phyloP scores from a whole-genome alignment of 2,888 invertebrate species.

The Torymus aiolomorphi region DNA sequence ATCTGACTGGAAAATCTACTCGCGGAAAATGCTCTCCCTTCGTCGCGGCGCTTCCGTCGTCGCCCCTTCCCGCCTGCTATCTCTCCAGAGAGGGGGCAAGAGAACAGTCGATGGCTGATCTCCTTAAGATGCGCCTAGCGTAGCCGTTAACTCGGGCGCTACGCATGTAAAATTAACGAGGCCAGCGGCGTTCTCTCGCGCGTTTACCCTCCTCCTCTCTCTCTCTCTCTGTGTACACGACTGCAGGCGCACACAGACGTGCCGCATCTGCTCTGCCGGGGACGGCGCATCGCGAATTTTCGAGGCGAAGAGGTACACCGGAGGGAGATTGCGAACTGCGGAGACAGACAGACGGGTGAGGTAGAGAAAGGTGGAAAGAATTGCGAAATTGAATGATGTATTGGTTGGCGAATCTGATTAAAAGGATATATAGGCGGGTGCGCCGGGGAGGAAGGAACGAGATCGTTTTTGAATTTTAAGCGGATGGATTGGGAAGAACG shows the following conservation, averaged over 20 bases:
- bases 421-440: slow-evolving; percentile 6
- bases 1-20: no score
- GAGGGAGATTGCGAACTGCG: not conserved
- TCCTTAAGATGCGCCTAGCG: slow-evolving; percentile 50
- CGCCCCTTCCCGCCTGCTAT: no score
- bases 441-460: no score
- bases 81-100: no score
- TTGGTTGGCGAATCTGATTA: slow-evolving; percentile 49
- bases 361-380: slow-evolving; percentile 32
- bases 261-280: slow-evolving; percentile 22
- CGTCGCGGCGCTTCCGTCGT: no score
- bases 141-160: slow-evolving; percentile 45
- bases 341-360: slow-evolving; percentile 16
- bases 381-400: slow-evolving; percentile 42
- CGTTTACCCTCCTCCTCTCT: slow-evolving; percentile 22
- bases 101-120: slow-evolving; percentile 22
- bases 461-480: slow-evolving; percentile 14
- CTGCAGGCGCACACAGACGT: slow-evolving; percentile 19
- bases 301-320: slow-evolving; percentile 40
- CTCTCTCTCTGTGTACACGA: not conserved
- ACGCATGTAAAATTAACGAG: slow-evolving; percentile 57
- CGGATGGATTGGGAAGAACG: not conserved
- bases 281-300: slow-evolving; percentile 36
- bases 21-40: no score
- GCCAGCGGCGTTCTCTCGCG: slow-evolving; percentile 19